Base-by-base conservation (phyloP, 2,797 vertebrate species). In the Pygocentrus nattereri region DNA sequence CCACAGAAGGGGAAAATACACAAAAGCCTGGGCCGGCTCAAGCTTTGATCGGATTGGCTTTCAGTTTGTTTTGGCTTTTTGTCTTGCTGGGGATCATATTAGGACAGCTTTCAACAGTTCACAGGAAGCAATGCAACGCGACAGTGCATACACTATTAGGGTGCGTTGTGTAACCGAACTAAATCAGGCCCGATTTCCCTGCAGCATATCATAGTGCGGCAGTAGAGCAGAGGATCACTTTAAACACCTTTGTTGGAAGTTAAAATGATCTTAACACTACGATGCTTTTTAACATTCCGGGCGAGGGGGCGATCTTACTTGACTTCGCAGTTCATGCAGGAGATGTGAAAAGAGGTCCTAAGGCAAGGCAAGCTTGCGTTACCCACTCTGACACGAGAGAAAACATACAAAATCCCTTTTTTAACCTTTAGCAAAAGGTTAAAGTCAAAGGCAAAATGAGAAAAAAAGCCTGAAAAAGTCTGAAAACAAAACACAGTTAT, bases 61-160 rank as follows among this genome's bases (percentile, higher is more conserved):
- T 49, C 67, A 18, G 23, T 70, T 27, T 70, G 68, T 50, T 70
- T 50, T 49, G 65, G 38, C n/a, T 70, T 49, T 52, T 71, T 30
- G 69, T 52, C 23, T 52, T 50, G 27, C 27, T 8, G 16, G 69
- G 69, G 69, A 71, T 52, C 47, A 52, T 38, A 52, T 52, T 30
- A 52, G 47, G 69, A 52, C 69, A 44, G 69, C 69, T 19, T 71
- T 52, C 47, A 27, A 23, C 47, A 49, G 68, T 50, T 70, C 44
- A 18, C n/a, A 18, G 38, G 12, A 25, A 61, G 58, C 59, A 65
- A 65, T 65, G 30, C 62, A 31, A 65, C 2, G 62, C 8, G 62
- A 65, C 62, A 65, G 62, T 27, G 27, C 69, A 52, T 71, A 30
- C 44, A 27, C 69, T 27, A 52, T 71, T 71, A 70, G 68, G 0